Conservation (phyloP, 2,797 vertebrate genomes). For the Amblyraja radiata region DNA sequence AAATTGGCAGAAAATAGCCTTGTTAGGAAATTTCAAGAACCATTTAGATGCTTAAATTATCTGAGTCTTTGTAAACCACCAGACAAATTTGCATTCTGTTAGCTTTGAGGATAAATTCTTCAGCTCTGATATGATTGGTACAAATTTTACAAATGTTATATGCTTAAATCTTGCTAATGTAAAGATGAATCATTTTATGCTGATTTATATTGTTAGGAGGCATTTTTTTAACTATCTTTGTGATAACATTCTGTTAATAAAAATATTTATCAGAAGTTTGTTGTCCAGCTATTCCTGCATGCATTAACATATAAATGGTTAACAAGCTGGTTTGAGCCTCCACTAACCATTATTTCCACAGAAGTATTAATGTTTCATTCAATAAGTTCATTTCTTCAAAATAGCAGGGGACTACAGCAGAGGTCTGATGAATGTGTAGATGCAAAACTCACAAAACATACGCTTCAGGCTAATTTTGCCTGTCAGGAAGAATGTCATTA, state of each 20-base stretch:
- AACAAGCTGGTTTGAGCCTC: not conserved
- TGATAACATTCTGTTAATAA: not conserved
- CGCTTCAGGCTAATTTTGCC: not conserved
- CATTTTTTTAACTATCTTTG: not conserved
- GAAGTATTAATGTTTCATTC: not conserved
- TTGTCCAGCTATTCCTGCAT: not conserved
- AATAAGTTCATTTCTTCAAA: not conserved
- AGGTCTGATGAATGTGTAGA: not conserved
- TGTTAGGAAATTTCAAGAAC: not conserved
- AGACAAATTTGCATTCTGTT: not conserved
- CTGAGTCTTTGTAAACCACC: not conserved
- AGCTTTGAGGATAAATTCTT: not conserved
- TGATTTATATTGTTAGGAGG: not conserved
- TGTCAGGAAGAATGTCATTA: too few species aligned
- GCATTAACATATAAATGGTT: not conserved
- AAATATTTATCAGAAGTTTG: not conserved
- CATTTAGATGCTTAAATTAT: not conserved
- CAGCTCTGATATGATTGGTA: not conserved
- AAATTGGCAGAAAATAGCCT: slow-evolving; percentile 14
- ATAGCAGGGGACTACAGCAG: not conserved
- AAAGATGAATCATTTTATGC: not conserved
- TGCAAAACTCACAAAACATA: not conserved
- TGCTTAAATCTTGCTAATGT: not conserved
- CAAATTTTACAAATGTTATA: not conserved
- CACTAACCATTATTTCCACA: not conserved